phyloP scores from a whole-genome alignment of 2,888 invertebrate genomes.

The Scotopteryx bipunctaria region DNA sequence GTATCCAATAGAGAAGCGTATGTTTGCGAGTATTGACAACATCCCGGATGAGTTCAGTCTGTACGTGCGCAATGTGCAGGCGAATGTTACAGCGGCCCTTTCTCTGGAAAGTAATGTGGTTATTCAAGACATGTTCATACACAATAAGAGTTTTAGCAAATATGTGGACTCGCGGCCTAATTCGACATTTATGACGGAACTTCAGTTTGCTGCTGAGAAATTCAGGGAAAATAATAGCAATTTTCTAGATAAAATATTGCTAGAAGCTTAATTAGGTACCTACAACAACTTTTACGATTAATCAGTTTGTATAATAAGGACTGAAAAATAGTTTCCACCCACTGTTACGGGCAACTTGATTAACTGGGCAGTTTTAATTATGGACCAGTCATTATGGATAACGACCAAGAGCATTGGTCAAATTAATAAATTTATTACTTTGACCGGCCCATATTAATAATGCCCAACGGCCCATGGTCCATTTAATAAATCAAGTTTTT shows the following conservation, averaged over 20 bases:
- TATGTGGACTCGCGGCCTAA: background rate
- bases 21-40: background rate
- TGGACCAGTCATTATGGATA: too few species aligned
- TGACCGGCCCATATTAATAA: too few species aligned
- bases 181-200: background rate
- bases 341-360: too few species aligned
- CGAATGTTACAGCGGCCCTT: slow-evolving; percentile 1
- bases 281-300: too few species aligned
- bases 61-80: background rate
- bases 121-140: slow-evolving; percentile 15
- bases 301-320: too few species aligned
- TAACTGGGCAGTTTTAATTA: too few species aligned
- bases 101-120: background rate
- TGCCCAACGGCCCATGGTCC: too few species aligned
- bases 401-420: too few species aligned
- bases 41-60: slow-evolving; percentile 6
- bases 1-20: slow-evolving; percentile 1
- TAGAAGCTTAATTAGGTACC: background rate
- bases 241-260: background rate
- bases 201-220: slow-evolving; percentile 6
- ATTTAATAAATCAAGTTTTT: too few species aligned
- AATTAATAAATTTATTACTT: too few species aligned
- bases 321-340: too few species aligned
- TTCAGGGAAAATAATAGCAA: slow-evolving; percentile 1
- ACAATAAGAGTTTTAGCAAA: slow-evolving; percentile 9